phyloP scores from a whole-genome alignment of 2,797 vertebrate species.

The Siniperca scherzeri region DNA sequence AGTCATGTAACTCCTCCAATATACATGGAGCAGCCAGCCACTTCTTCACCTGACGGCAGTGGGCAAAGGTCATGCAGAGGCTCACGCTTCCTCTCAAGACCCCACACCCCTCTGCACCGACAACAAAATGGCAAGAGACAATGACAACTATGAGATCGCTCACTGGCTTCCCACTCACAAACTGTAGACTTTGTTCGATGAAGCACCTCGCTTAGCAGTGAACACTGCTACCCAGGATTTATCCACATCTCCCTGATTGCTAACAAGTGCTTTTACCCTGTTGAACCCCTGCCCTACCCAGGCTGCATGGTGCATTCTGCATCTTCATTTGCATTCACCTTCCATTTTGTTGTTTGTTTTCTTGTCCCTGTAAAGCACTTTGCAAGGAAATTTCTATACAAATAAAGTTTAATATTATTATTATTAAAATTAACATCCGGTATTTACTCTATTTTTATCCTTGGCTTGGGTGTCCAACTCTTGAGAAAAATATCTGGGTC shows the following conservation, averaged over 20 bases:
- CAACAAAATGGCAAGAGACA: not conserved
- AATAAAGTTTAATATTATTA: not conserved
- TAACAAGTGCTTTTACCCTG: not conserved
- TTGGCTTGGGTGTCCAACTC: not conserved
- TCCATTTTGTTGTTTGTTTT: slow-evolving; percentile 1
- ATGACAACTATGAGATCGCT: not conserved
- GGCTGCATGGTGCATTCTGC: not conserved
- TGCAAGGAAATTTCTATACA: not conserved
- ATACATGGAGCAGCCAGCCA: not conserved
- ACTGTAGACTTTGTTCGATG: not conserved
- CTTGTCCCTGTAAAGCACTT: not conserved
- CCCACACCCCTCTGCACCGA: not conserved
- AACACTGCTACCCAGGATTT: not conserved
- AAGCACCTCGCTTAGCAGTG: not conserved
- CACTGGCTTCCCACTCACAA: slow-evolving; percentile 1
- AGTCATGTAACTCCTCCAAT: not conserved
- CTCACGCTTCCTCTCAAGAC: not conserved
- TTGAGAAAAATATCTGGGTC: slow-evolving; percentile 14
- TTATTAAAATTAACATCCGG: not conserved
- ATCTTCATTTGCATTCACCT: not conserved
- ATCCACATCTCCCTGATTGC: not conserved
- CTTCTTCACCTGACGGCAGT: not conserved
- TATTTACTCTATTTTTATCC: not conserved
- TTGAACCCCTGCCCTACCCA: not conserved
- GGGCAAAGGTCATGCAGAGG: not conserved